Evolutionary conservation across 1,140 invertebrate genomes (phyloP), one percentile per base, ranked within the genome.

Genomic region (Tetramorium simillimum): DNA sequence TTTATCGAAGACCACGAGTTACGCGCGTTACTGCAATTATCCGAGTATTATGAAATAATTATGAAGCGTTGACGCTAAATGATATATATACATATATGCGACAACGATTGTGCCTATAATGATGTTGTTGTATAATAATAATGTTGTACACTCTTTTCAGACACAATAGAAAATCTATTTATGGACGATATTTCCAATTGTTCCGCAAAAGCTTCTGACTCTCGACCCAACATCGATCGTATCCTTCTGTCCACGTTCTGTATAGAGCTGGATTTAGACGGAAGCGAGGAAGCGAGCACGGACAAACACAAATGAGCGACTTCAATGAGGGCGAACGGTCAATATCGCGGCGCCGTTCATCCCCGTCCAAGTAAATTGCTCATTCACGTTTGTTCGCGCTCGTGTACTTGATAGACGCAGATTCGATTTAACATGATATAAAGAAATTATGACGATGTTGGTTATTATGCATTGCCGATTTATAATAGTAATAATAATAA

Each of bases 51-150:
- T 21, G 28, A 88, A 18, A 10, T 5, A 80, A 56, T 60, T 28
- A 16, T 10, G 3, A 33, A 9, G 14, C 28, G 16, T 33, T n/a
- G 46, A 24, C 37, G 78, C n/a, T 24, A 51, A 72, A 86, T 33
- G 33, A 33, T 33, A 33, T 33, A 33, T 3, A 33, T 21, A 33
- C 46, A 72, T 28, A 69, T 43, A 60, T 82, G n/a, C 24, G 72
- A 81, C 21, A 43, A 89, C 73, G 65, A 89, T 89, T 90, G 91
- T 92, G 91, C 91, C 91, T 92, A 87, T 85, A 87, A 86, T 62
- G 37, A 84, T 86, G 78, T 87, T 91, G 67, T 69, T 77, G 67
- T 37, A 46, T 73, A 77, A 89, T 80, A 72, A 78, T 67, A 86
- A 90, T 77, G 84, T 90, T 82, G 49, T 86, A 88, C 63, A 72